Evolutionary conservation across 2,797 vertebrate species (phyloP).

Genomic region (Haliaeetus albicilla): DNA sequence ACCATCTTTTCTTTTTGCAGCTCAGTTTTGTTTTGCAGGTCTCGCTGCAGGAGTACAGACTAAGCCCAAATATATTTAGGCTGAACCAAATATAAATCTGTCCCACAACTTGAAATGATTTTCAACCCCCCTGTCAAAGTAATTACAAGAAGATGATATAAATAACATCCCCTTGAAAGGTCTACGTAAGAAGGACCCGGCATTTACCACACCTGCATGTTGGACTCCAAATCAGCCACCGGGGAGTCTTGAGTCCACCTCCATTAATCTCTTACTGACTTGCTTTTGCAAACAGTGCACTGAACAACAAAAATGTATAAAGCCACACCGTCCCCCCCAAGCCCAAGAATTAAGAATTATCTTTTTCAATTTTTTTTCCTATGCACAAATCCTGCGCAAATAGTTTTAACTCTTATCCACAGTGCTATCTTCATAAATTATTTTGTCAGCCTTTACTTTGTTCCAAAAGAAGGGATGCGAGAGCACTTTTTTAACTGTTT

Average conservation of each 20-base stretch:
- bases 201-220: background rate
- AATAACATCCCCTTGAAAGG: background rate
- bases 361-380: background rate
- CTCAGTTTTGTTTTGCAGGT: background rate
- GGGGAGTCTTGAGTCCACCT: background rate
- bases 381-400: background rate
- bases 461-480: background rate
- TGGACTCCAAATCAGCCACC: background rate
- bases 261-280: background rate
- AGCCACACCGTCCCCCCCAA: background rate
- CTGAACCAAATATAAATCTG: background rate
- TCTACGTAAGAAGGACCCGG: background rate
- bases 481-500: background rate
- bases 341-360: background rate
- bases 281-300: background rate
- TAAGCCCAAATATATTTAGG: background rate
- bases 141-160: background rate
- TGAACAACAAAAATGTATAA: background rate
- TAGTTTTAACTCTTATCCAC: background rate
- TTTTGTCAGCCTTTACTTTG: background rate
- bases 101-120: background rate
- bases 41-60: background rate
- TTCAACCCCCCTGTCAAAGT: slow-evolving; percentile 18
- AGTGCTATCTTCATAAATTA: background rate
- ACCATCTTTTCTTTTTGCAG: background rate